These are phyloP conservation scores for Lithodes maja DNA, from an alignment of 2,888 invertebrate genomes.

Conservation along the genomic window DNA sequence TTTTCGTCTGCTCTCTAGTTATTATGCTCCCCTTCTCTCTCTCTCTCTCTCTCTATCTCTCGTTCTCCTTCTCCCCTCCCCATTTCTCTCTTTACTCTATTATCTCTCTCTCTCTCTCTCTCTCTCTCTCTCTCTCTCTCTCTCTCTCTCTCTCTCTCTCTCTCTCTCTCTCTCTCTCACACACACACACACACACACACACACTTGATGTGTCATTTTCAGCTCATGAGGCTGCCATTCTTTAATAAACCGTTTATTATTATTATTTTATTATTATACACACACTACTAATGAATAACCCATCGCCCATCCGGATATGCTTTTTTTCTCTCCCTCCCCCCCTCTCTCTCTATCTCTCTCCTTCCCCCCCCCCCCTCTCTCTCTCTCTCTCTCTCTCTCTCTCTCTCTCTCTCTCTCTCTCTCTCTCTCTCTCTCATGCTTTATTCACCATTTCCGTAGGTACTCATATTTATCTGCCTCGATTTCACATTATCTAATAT, in stretches of 20 bases:
- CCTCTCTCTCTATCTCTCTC: neutral
- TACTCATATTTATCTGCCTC: neutral
- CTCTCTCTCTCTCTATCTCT: neutral
- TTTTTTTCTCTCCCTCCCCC: neutral
- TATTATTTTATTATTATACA: no score
- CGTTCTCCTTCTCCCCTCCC: neutral
- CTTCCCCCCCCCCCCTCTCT: neutral
- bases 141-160: no score
- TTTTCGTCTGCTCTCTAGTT: no score
- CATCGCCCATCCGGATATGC: neutral
- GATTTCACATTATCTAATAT: no score
- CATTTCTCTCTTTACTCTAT: neutral
- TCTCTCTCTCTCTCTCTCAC: no score
- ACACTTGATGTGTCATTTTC: no score
- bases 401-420: neutral
- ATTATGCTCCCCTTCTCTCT: neutral
- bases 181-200: no score
- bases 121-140: neutral
- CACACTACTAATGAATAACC: neutral
- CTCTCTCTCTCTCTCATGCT: neutral
- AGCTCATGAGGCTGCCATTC: no score
- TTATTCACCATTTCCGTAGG: neutral
- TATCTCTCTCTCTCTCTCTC: neutral
- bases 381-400: conserved; percentile 9
- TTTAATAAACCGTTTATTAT: no score